Base-by-base conservation (phyloP, 2,888 invertebrate species). In the Phalera bucephala region DNA sequence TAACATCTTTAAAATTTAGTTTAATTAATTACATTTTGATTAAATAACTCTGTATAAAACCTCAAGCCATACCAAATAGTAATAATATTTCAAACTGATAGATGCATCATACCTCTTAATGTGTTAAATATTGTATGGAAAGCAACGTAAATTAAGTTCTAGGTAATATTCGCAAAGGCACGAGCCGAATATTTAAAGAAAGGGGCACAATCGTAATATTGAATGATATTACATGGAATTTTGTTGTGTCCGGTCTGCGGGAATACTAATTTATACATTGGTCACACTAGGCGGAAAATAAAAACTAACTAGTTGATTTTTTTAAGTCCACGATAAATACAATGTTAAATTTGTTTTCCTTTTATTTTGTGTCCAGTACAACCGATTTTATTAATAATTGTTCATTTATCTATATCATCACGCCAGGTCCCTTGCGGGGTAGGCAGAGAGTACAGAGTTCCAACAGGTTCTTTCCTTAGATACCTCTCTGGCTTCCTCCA, bases 21-120 rank as follows among this genome's bases (percentile, higher is more conserved):
- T 33, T 39, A 14, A 44, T 40, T 23, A 50, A 40, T 33, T 40
- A 34, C 32, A 31, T 21, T 31, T 36, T 53, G 40, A 52, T 57
- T 64, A 73, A 83, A 83, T 85, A 84, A 84, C 85, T 86, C 85
- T 86, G 85, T 88, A 85, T 86, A 87, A 80, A 82, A 83, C 85
- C 83, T 87, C 84, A 80, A 64, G 60, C 14, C 71, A 80, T 83
- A 85, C 85, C 87, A 87, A 86, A 86, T 80, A 83, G 42, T 60
- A 54, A 51, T 52, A 49, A 48, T 50, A 57, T 43, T 45, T 51
- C 31, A 40, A 41, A 36, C 43, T 29, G 38, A 40, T 43, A 45
- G 46, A 44, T 45, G 34, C 57, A 54, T 60, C 46, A 62, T 62
- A 54, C 52, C 47, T 61, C 51, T 47, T 50, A 38, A 45, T 60